Evolutionary conservation across 92 coral and sea anemone genomes (phyloP), one percentile per base, ranked within the genome.

Genomic region (Nematostella vectensis): DNA sequence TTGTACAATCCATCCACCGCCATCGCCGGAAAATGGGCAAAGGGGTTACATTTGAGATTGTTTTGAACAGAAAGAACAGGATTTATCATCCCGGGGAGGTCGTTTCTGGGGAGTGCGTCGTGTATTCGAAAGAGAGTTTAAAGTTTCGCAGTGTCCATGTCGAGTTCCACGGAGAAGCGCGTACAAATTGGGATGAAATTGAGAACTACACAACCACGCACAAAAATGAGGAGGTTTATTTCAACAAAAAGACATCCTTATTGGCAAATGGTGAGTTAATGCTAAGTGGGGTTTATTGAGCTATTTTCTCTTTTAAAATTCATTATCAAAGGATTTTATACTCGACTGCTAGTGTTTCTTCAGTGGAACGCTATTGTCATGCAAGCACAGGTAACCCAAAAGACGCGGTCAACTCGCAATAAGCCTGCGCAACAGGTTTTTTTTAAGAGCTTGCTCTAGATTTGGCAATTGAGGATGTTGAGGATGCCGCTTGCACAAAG

Each of bases 121-220:
- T 84, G 39, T 68, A 57, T 18, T 45, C 74, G 37, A 84, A 58
- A 44, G 94, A 84, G 58, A 62, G 48, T 11, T 26, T 84, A 52
- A 84, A 84, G 27, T 76, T 84, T 51, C 87, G 87, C 10, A 74
- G 77, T 30, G 73, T 84, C n/a, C 59, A 65, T 40, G 56, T 84
- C 15, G 94, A 84, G 66, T 84, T 84, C 28, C 78, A 80, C 29
- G 94, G 94, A 15, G 94, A 84, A 47, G 80, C 94, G 4, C 74
- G 83, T 71, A 84, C 94, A 1, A 68, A 51, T 56, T 84, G 94
- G 94, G 83, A 84, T 27, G 87, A 84, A 29, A 79, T 71, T 23
- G 83, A 84, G 18, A 30, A 74, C 33, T 84, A 84, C 57, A 84
- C 87, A 6, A 58, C 77, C 29, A 59, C 87, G 0, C 94, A 84